Conservation (phyloP, 1,140 invertebrate genomes). For the Drosophila leontia region DNA sequence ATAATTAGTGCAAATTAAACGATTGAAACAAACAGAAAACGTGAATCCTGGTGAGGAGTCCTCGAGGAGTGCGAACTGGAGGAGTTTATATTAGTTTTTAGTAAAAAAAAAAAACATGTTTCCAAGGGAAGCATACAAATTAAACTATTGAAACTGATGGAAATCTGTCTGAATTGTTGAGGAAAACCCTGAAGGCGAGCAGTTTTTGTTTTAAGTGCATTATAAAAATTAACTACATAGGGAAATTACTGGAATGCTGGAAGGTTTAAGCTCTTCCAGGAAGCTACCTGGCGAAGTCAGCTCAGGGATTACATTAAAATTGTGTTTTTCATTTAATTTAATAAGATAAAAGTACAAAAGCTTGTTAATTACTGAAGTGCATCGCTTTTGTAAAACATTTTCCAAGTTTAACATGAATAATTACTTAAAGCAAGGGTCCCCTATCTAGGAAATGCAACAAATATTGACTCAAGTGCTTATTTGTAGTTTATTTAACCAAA, state of each 20-base stretch:
- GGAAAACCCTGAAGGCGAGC: neutral
- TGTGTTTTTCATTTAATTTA: neutral
- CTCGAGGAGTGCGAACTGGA: neutral
- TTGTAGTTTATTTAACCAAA: neutral
- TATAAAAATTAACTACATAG: neutral
- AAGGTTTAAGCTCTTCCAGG: neutral
- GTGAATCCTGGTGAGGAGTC: slow-evolving; percentile 15
- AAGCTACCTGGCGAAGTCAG: neutral
- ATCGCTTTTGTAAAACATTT: neutral
- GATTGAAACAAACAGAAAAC: slow-evolving; percentile 31
- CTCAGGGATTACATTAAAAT: neutral
- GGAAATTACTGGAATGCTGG: neutral
- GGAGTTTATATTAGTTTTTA: slow-evolving; percentile 1
- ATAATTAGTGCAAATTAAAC: slow-evolving; percentile 62
- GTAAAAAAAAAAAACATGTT: neutral
- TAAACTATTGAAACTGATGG: slow-evolving; percentile 2
- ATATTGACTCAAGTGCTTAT: neutral
- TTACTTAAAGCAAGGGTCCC: neutral
- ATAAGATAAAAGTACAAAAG: neutral
- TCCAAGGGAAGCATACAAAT: slow-evolving; percentile 12
- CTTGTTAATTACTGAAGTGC: neutral
- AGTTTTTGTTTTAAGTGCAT: neutral
- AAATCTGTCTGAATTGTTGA: neutral
- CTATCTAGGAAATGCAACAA: neutral
- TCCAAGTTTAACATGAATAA: neutral